Evolutionary conservation across 2,888 invertebrate species (phyloP).

Genomic region (Parnassius glacialis): DNA sequence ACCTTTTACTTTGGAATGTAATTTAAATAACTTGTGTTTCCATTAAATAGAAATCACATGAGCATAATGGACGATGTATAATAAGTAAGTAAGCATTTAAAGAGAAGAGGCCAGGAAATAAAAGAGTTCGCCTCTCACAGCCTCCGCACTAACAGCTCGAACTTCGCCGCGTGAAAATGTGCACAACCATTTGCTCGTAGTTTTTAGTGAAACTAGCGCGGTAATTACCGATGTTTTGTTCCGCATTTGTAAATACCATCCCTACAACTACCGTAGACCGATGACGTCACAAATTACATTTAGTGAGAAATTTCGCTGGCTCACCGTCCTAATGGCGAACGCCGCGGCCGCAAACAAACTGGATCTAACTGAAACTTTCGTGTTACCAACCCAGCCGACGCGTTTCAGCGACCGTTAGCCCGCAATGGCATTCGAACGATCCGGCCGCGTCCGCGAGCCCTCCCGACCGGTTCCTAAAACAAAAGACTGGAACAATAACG

Average conservation of each 20-base stretch:
- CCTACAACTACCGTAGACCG: conserved; percentile 47
- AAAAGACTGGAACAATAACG: conserved; percentile 5
- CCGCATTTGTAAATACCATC: conserved; percentile 62
- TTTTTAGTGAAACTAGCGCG: conserved; percentile 54
- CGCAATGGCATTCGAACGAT: conserved; percentile 39
- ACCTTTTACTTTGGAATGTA: background rate
- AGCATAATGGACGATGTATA: conserved; percentile 1
- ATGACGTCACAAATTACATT: conserved; percentile 76
- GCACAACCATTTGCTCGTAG: conserved; percentile 27
- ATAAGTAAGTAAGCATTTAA: conserved; percentile 2
- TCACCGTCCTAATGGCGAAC: conserved; percentile 62
- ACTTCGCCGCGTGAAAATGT: conserved; percentile 6
- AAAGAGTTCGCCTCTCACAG: conserved; percentile 6
- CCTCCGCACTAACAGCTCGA: conserved; percentile 11
- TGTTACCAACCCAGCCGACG: conserved; percentile 37
- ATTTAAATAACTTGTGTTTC: conserved; percentile 8
- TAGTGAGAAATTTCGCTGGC: conserved; percentile 53
- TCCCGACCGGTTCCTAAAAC: conserved; percentile 9
- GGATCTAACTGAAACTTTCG: conserved; percentile 64
- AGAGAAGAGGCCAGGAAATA: conserved; percentile 8
- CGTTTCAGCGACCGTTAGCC: conserved; percentile 17
- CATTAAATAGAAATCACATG: conserved; percentile 13
- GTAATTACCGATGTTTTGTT: conserved; percentile 65
- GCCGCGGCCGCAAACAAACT: conserved; percentile 60
- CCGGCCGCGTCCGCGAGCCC: conserved; percentile 5